Base-by-base conservation (phyloP, 2,113 vertebrate species). In the Acinonyx jubatus region DNA sequence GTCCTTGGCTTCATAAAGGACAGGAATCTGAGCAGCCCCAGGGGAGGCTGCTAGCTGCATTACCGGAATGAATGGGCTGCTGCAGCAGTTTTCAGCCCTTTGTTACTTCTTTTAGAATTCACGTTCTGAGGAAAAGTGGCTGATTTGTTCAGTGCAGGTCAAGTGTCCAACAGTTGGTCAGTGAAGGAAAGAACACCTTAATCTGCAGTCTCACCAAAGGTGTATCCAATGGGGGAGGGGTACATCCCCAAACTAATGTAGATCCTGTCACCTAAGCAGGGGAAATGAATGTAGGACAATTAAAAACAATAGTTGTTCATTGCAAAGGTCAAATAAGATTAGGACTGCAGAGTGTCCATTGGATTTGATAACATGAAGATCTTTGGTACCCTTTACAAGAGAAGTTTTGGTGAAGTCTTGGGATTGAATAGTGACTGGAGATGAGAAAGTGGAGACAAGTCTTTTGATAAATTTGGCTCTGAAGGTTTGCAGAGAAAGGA, bases 71-170 rank as follows among this genome's bases (percentile, higher is more conserved):
- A 71, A 65, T 63, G 27, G 18, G 21, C 27, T 69, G 45, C 36
- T 87, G n/a, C 29, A n/a, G n/a, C 15, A 74, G 82, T 80, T 80
- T 96, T 85, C 38, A 55, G 36, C 63, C 73, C 21, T 89, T 63
- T 78, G 57, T 83, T 93, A 66, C 27, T 92, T 92, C 36, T 86
- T 65, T 84, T n/a, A 91, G 52, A 36, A 80, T 86, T 94, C 87
- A 80, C 7, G 0, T 36, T 89, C 91, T 81, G 10, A 91, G 65
- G 55, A 33, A 80, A 74, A 74, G 92, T 48, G 19, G 65, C 50
- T 79, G 73, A 45, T 94, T 82, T 74, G 23, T 63, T 74, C 65
- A 74, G 0, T 36, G 13, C 61, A 38, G 63, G 69, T 94, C 45
- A 61, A 31, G 52, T 73, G n/a, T 69, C n/a, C 38, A 71, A 2